phyloP scores from a whole-genome alignment of 2,888 invertebrate genomes.

The Drosophila borealis region DNA sequence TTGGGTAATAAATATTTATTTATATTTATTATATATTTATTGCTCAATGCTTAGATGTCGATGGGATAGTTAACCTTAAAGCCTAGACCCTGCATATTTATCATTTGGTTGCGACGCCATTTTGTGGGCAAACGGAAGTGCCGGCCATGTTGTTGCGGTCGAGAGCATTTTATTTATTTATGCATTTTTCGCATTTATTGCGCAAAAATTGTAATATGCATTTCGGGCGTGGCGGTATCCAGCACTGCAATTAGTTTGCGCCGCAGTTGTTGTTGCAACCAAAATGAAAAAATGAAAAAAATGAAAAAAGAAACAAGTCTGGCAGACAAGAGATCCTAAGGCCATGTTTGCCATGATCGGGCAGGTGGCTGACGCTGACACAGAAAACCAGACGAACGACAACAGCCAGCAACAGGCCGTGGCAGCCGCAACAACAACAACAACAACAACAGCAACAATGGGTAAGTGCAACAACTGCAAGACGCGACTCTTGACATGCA shows the following conservation, averaged over 20 bases:
- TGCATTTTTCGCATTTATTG: constrained; percentile 64
- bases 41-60: neutral
- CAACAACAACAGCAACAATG: constrained; percentile 38
- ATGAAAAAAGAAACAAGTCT: constrained; percentile 57
- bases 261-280: constrained; percentile 14
- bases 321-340: constrained; percentile 69
- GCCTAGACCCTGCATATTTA: constrained; percentile 7
- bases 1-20: neutral
- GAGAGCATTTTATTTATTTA: constrained; percentile 54
- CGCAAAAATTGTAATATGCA: constrained; percentile 51
- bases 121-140: constrained; percentile 67
- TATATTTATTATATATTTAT: neutral
- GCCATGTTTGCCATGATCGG: constrained; percentile 67
- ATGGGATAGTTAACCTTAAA: constrained; percentile 10
- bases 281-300: neutral
- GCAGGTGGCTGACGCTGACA: constrained; percentile 77
- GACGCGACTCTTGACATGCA: constrained; percentile 73
- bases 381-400: constrained; percentile 61
- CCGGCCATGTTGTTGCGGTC: constrained; percentile 59
- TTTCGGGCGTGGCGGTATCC: constrained; percentile 50
- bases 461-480: constrained; percentile 40
- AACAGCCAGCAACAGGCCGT: constrained; percentile 58
- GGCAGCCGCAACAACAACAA: constrained; percentile 24
- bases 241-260: constrained; percentile 54
- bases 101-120: constrained; percentile 41